phyloP scores from a whole-genome alignment of 1,140 invertebrate genomes.

The Dendrolimus kikuchii region DNA sequence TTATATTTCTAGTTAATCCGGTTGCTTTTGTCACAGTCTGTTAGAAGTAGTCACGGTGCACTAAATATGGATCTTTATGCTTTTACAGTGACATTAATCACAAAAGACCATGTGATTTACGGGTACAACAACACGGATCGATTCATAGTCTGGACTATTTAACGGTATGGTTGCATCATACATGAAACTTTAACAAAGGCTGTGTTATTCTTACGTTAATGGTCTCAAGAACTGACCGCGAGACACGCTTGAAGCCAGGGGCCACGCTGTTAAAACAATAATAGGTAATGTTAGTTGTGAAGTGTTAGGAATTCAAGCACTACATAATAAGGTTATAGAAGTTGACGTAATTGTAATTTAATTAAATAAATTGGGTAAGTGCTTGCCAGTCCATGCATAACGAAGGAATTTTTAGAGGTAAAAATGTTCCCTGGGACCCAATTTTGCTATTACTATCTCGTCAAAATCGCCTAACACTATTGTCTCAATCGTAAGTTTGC shows the following conservation, averaged over 20 bases:
- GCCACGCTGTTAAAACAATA: constrained; percentile 10
- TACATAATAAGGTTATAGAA: too few species aligned
- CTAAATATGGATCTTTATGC: constrained; percentile 67
- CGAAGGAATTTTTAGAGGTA: too few species aligned
- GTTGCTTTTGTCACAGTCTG: constrained; percentile 53
- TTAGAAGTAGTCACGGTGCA: constrained; percentile 37
- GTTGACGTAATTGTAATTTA: too few species aligned
- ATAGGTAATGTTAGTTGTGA: too few species aligned
- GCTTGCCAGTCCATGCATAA: too few species aligned
- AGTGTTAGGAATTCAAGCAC: too few species aligned
- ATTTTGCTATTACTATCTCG: too few species aligned
- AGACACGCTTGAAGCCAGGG: constrained; percentile 13
- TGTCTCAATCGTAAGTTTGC: too few species aligned
- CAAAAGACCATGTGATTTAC: constrained; percentile 65
- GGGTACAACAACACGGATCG: constrained; percentile 35
- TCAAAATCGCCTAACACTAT: too few species aligned
- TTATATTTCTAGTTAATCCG: constrained; percentile 63
- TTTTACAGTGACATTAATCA: constrained; percentile 67
- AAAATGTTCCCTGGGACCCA: too few species aligned
- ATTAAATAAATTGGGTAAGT: too few species aligned
- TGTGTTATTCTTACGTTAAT: constrained; percentile 45
- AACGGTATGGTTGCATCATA: constrained; percentile 24
- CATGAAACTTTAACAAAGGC: constrained; percentile 36
- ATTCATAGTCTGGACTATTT: constrained; percentile 32
- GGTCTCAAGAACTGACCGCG: constrained; percentile 31